Conservation (phyloP, 2,797 vertebrate species). For the Graptemys geographica region DNA sequence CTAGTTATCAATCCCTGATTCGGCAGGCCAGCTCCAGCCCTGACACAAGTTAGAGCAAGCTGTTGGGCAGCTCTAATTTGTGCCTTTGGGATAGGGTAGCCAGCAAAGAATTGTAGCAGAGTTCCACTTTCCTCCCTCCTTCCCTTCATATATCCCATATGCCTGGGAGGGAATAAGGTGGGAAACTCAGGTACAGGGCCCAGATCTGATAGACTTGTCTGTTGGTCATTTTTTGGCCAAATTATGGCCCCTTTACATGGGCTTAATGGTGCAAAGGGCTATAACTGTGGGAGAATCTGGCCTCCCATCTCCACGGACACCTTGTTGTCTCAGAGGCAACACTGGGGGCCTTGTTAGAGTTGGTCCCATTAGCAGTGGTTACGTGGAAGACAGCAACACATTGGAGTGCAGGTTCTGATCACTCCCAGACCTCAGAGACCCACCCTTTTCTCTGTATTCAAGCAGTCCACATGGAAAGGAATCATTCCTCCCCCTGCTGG, state of each 20-base stretch:
- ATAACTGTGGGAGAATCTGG: not conserved
- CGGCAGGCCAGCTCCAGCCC: not conserved
- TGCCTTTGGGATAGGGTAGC: not conserved
- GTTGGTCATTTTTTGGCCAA: not conserved
- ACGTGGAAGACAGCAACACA: rapidly evolving
- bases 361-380: not conserved
- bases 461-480: not conserved
- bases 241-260: not conserved
- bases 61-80: not conserved
- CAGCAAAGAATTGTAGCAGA: not conserved
- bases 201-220: not conserved
- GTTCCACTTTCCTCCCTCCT: not conserved
- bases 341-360: not conserved
- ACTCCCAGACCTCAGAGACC: rapidly evolving
- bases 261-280: not conserved
- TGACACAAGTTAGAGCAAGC: not conserved
- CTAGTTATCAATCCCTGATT: not conserved
- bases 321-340: not conserved
- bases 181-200: not conserved
- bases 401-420: not conserved
- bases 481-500: not conserved
- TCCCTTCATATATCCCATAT: rapidly evolving
- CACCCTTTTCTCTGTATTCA: not conserved
- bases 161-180: not conserved
- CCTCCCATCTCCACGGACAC: not conserved